Base-by-base conservation (phyloP, 2,888 invertebrate genomes). In the Taenaris catops region DNA sequence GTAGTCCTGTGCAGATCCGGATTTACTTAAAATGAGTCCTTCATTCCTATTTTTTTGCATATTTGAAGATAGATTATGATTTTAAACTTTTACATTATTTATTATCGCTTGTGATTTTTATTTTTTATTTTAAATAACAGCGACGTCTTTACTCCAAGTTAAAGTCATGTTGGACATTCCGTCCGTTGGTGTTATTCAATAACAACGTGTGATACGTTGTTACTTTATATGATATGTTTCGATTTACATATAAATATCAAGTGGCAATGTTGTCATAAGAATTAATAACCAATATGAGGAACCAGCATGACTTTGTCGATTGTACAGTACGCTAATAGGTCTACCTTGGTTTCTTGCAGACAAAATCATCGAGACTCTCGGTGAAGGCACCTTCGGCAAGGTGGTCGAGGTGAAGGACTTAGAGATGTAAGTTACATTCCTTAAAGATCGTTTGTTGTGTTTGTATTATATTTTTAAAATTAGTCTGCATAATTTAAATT, bases 311-410 rank as follows among this genome's bases (percentile, higher is more conserved):
- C 73, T 74, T 65, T 63, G 66, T 70, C 51, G 51, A 39, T 34
- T 49, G 59, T 39, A 36, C 62, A 57, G 52, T 55, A 62, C 49
- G 69, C 25, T 55, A 80, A 73, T 84, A 66, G 44, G 34, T 38
- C 53, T 64, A 62, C 52, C 55, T 83, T 86, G 89, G 86, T 90
- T 91, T 87, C 87, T 95, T 94, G 74, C 96, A 99, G 99, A 98
- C 94, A 96, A 97, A 92, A 95, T 99, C 89, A 91, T 97, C 89
- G 93, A 94, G 87, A 99, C 99, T 65, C 94, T 99, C 74, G 99
- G 99, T 66, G 99, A 99, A 90, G 99, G 99, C 76, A 99, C 99
- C 63, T 99, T 99, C 92, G 99, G 99, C 81, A 98, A 99, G 91
- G 99, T 99, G 74, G 98, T 99, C 74, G 96, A 98, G 91, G 98